Conservation (phyloP, 2,113 vertebrate species). For the Cisticola juncidis region DNA sequence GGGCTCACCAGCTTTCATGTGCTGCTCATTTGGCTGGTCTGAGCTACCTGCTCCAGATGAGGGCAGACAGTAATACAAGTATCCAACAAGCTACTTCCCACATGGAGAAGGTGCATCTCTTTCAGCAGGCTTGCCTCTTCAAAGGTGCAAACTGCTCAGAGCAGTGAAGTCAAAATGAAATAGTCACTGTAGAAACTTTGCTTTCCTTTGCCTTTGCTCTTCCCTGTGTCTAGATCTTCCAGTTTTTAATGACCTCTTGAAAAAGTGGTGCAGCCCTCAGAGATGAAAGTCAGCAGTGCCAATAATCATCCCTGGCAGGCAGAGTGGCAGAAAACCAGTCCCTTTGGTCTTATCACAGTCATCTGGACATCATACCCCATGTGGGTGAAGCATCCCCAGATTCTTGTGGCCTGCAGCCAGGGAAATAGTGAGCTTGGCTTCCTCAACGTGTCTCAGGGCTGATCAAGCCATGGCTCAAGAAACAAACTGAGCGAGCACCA, state of each 20-base stretch:
- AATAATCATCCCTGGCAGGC: neutral
- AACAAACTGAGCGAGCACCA: rapidly evolving
- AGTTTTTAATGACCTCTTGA: neutral
- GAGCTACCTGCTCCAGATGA: neutral
- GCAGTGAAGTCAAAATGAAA: neutral
- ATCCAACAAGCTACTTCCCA: neutral
- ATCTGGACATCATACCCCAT: rapidly evolving
- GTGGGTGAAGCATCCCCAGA: neutral
- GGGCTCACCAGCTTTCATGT: neutral
- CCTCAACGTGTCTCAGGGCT: neutral
- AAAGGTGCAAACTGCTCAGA: neutral
- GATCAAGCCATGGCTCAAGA: rapidly evolving
- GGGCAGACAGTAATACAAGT: neutral
- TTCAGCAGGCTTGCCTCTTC: neutral
- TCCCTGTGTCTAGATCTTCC: neutral
- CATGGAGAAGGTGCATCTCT: neutral
- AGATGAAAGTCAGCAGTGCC: neutral
- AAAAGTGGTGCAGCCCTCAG: neutral
- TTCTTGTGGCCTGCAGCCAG: neutral
- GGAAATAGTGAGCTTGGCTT: rapidly evolving
- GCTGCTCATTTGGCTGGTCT: neutral
- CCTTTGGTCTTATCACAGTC: neutral
- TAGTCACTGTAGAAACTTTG: neutral
- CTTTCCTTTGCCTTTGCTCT: neutral
- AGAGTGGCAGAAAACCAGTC: neutral